Conservation (phyloP, 2,888 invertebrate genomes). For the Dicranocentrus wangi region DNA sequence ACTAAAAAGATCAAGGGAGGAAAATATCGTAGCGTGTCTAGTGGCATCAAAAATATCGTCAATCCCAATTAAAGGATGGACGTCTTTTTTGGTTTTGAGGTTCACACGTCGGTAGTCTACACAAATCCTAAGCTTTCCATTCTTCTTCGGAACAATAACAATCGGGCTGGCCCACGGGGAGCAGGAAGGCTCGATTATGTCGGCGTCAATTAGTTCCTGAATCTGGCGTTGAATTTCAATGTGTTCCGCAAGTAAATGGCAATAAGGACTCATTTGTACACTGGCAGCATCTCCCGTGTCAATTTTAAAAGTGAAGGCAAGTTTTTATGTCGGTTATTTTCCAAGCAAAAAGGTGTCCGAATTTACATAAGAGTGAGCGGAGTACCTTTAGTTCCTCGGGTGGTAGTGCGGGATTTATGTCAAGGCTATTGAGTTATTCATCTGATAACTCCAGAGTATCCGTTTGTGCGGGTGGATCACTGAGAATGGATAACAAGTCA, state of each 20-base stretch:
- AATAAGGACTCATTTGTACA: background rate
- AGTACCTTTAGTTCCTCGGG: background rate
- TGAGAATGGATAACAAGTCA: too few species aligned
- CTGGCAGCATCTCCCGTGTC: background rate
- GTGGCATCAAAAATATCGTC: conserved; percentile 19
- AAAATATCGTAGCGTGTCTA: background rate
- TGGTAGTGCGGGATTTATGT: conserved; percentile 15
- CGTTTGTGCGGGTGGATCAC: too few species aligned
- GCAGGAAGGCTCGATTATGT: background rate
- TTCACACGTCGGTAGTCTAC: conserved; percentile 72
- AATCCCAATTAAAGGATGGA: conserved; percentile 72
- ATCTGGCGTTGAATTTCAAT: conserved; percentile 13
- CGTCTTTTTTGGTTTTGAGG: conserved; percentile 72
- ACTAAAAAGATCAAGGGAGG: conserved; percentile 37
- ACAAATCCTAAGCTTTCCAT: conserved; percentile 33
- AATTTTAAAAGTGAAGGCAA: background rate
- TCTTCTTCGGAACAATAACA: conserved; percentile 26
- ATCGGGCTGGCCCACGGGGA: conserved; percentile 32
- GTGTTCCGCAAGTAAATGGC: background rate
- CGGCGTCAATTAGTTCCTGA: background rate
- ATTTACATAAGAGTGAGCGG: background rate
- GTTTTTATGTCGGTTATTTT: background rate
- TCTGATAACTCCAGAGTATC: background rate
- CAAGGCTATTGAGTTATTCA: background rate
- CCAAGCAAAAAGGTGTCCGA: background rate